Conservation (phyloP, 2,797 vertebrate genomes). For the Coreius guichenoti region DNA sequence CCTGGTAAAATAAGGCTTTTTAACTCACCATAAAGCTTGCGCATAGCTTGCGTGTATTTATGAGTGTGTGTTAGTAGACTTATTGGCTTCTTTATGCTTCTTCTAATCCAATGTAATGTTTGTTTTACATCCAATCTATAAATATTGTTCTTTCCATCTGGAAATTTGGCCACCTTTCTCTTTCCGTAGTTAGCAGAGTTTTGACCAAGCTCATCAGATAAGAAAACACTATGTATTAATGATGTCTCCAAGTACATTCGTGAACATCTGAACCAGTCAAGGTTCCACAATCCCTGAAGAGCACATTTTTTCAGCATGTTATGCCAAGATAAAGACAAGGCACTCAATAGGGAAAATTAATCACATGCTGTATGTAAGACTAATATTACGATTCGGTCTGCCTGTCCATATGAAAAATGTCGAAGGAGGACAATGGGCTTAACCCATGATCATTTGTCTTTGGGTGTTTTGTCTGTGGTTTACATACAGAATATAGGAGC, state of each 20-base stretch:
- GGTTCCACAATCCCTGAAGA: conserved; percentile 70
- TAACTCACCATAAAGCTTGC: not conserved
- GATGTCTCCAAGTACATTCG: conserved; percentile 75
- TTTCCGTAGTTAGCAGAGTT: conserved; percentile 81
- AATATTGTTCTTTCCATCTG: conserved; percentile 83
- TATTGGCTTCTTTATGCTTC: conserved; percentile 73
- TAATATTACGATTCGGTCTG: conserved; percentile 32
- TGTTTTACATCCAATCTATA: conserved; percentile 82
- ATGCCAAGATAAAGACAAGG: conserved; percentile 76
- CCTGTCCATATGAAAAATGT: conserved; percentile 50
- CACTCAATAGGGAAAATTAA: conserved; percentile 59
- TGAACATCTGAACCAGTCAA: conserved; percentile 77
- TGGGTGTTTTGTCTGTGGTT: conserved; percentile 27
- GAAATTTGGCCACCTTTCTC: conserved; percentile 77
- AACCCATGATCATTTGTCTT: conserved; percentile 35
- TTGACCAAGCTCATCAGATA: conserved; percentile 83
- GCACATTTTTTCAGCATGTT: conserved; percentile 68
- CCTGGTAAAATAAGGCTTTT: conserved; percentile 22
- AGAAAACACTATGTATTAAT: conserved; percentile 84
- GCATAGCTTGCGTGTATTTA: not conserved
- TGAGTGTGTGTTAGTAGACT: conserved; percentile 63
- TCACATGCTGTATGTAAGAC: conserved; percentile 48
- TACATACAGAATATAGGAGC: not conserved
- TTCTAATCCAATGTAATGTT: conserved; percentile 69
- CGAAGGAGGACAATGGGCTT: conserved; percentile 9